Conservation (phyloP, 1,140 invertebrate genomes). For the Bombus pascuorum region DNA sequence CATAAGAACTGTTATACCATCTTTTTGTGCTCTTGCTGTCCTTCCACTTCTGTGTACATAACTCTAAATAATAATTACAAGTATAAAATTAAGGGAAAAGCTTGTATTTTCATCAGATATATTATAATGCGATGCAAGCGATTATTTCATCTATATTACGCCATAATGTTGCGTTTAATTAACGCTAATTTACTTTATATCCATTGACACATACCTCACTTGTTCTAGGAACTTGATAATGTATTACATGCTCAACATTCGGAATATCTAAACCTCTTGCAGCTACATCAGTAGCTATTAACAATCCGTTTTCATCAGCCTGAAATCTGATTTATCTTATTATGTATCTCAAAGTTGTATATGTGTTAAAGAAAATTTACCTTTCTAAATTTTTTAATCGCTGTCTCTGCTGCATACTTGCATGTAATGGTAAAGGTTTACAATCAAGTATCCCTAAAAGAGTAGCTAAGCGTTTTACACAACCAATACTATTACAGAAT, state of each 20-base stretch:
- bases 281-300: slow-evolving; percentile 99
- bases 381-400: slow-evolving; percentile 96
- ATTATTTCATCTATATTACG: neutral
- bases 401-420: slow-evolving; percentile 97
- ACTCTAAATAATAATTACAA: slow-evolving; percentile 82
- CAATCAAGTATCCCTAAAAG: slow-evolving; percentile 91
- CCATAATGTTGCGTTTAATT: neutral
- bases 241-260: slow-evolving; percentile 96
- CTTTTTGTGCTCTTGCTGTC: slow-evolving; percentile 94
- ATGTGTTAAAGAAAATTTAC: slow-evolving; percentile 71
- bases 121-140: neutral
- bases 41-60: slow-evolving; percentile 98
- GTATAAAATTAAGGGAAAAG: neutral
- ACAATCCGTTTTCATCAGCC: slow-evolving; percentile 87
- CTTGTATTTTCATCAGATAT: neutral
- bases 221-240: slow-evolving; percentile 98
- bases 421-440: slow-evolving; percentile 93
- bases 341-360: slow-evolving; percentile 21
- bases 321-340: slow-evolving; percentile 86
- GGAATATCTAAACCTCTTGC: slow-evolving; percentile 98
- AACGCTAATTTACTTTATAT: neutral
- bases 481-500: slow-evolving; percentile 99
- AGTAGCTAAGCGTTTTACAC: slow-evolving; percentile 92
- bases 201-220: slow-evolving; percentile 87
- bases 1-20: slow-evolving; percentile 95